Evolutionary conservation across 2,113 vertebrate species (phyloP), one percentile per base, ranked within the genome.

Genomic region (Deroptyus accipitrinus): DNA sequence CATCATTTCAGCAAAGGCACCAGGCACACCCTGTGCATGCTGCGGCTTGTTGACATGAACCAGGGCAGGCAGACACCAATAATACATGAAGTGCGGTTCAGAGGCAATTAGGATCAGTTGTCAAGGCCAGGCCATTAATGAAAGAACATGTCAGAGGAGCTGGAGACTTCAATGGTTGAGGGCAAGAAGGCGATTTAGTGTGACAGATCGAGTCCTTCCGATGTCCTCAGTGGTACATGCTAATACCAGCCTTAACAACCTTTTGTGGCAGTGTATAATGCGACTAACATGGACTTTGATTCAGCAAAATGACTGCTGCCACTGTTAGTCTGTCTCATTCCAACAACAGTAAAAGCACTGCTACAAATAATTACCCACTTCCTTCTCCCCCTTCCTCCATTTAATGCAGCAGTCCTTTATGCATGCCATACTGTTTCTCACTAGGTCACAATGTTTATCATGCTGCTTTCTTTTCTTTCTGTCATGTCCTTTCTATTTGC

Each of bases 41-140:
- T 96, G 97, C 88, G 97, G 98, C 98, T 98, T 99, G 98, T 98
- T 99, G 98, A 99, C 98, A 98, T 98, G 98, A 98, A 98, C 97
- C 98, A 97, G 98, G 97, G 98, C 98, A 98, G 98, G 98, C 98
- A 99, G 98, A 98, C 99, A 99, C 99, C 98, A 99, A 99, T 99
- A 99, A 99, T 99, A 99, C 99, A 99, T 98, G 98, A 99, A 99
- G 98, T 98, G 98, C 76, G 98, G 98, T 98, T 99, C 98, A 99
- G 98, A 99, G 98, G 98, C 98, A 99, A 99, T 99, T 99, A 99
- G 99, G 99, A 99, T 99, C 98, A 99, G 99, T 99, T 99, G 99
- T 99, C 99, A 99, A 98, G 98, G 98, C 97, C 97, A 98, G 98
- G 98, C 98, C 98, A 98, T 99, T 99, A 99, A 99, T 99, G 98